Conservation (phyloP, 2,888 invertebrate genomes). For the Tetranychus truncatus region DNA sequence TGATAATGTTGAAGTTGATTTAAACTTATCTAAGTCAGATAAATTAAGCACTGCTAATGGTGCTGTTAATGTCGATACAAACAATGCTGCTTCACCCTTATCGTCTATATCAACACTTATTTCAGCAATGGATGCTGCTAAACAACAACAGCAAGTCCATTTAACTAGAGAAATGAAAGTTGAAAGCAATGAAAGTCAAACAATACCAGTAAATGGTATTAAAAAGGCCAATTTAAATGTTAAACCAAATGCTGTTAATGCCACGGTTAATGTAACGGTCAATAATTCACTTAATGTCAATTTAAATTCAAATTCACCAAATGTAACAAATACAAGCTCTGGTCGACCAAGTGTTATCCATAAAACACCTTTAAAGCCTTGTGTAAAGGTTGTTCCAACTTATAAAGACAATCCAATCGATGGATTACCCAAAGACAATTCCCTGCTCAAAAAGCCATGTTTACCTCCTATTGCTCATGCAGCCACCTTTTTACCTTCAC, state of each 20-base stretch:
- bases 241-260: not conserved
- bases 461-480: not conserved
- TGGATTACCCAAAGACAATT: not conserved
- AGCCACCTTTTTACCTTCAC: not conserved
- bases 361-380: constrained; percentile 2
- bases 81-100: constrained; percentile 13
- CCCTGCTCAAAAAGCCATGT: not conserved
- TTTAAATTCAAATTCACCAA: not conserved
- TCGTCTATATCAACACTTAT: constrained; percentile 16
- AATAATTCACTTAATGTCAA: no score
- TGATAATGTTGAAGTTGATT: not conserved
- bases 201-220: not conserved
- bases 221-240: not conserved
- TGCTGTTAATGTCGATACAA: not conserved
- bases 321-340: not conserved
- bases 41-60: not conserved
- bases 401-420: not conserved
- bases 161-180: not conserved
- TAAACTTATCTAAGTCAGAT: not conserved
- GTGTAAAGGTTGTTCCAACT: not conserved
- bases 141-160: not conserved
- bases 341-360: constrained; percentile 1
- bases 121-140: not conserved
- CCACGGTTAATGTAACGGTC: no score
- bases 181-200: not conserved